Evolutionary conservation across 1,140 invertebrate genomes (phyloP).

Genomic region (Papilio helenus): DNA sequence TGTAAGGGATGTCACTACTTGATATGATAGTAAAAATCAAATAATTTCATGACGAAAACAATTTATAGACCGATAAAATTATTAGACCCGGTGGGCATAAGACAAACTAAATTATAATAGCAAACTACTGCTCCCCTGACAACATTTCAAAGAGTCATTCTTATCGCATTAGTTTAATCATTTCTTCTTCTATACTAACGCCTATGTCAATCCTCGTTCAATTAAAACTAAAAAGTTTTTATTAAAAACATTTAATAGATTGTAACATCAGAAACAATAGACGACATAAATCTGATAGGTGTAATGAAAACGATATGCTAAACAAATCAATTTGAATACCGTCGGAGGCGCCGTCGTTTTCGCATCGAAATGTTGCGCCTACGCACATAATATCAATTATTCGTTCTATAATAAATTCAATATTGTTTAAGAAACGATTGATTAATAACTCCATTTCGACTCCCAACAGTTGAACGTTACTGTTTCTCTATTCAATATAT

Average conservation of each 20-base stretch:
- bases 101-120: too few relatives aligned
- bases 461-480: constrained; percentile 54
- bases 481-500: constrained; percentile 47
- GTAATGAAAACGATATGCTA: constrained; percentile 62
- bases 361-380: constrained; percentile 66
- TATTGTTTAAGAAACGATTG: constrained; percentile 75
- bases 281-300: constrained; percentile 23
- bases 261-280: background rate
- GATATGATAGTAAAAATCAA: too few relatives aligned
- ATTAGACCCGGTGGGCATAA: too few relatives aligned
- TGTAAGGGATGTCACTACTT: too few relatives aligned
- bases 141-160: too few relatives aligned
- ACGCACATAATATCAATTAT: constrained; percentile 73
- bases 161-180: too few relatives aligned
- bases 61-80: too few relatives aligned
- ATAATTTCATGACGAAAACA: too few relatives aligned
- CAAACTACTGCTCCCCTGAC: too few relatives aligned
- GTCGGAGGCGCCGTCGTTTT: constrained; percentile 69
- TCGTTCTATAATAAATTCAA: constrained; percentile 74
- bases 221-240: background rate
- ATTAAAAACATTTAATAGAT: background rate
- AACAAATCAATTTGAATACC: constrained; percentile 63
- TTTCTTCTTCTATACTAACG: too few relatives aligned
- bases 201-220: too few relatives aligned
- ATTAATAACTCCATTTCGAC: constrained; percentile 74